A percentile compares a stretch with the other conserved stretches of the same genome.
These are phyloP conservation scores for Abramis brama DNA, from an alignment of 2,113 vertebrate genomes.

Conservation along the genomic window DNA sequence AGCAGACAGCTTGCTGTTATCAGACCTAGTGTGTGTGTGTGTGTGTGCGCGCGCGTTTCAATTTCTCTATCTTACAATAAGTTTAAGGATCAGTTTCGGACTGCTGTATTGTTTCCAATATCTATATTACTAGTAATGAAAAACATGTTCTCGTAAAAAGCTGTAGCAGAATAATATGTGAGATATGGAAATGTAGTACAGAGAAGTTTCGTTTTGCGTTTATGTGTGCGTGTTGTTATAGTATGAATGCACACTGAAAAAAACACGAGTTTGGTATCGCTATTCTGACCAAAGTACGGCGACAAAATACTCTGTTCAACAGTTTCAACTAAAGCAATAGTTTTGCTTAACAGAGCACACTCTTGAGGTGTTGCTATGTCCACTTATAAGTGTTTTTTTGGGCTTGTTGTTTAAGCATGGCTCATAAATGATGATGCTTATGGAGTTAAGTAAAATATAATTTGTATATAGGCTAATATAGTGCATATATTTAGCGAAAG, in stretches of 20 bases:
- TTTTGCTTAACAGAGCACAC: too few relatives aligned
- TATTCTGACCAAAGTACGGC: too few relatives aligned
- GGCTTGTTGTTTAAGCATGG: too few relatives aligned
- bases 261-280: background rate
- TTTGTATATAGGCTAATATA: too few relatives aligned
- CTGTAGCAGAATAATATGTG: background rate
- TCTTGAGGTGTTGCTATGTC: too few relatives aligned
- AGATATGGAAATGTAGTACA: background rate
- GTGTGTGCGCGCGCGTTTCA: background rate
- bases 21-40: background rate
- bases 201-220: background rate
- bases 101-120: background rate
- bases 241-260: background rate
- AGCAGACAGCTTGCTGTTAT: background rate
- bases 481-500: too few relatives aligned
- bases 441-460: too few relatives aligned
- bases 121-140: background rate
- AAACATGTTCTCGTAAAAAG: conserved; percentile 10
- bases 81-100: background rate
- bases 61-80: background rate
- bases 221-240: background rate
- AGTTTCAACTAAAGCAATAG: too few relatives aligned
- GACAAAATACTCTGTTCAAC: too few relatives aligned
- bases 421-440: too few relatives aligned
- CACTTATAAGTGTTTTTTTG: too few relatives aligned